Evolutionary conservation across 1,140 invertebrate species (phyloP), one percentile per base, ranked within the genome.

Genomic region (Leptinotarsa defecta): DNA sequence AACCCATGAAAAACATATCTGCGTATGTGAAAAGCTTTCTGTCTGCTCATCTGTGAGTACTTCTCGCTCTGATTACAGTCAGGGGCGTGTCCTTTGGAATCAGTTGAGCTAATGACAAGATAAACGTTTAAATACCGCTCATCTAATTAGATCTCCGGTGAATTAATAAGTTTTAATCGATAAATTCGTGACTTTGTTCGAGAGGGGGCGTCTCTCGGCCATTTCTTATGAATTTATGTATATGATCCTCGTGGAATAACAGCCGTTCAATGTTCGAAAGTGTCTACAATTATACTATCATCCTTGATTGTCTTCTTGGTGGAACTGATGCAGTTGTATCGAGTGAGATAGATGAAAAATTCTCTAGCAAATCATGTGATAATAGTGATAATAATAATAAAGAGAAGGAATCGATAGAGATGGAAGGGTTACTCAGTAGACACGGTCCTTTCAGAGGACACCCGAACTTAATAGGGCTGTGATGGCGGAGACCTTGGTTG

Each of bases 151-250:
- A 73, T 52, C 64, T 64, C n/a, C 64, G 68, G 71, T 71, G 71
- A 77, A 77, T 77, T 77, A 77, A 77, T 77, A 74, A 74, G 71
- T 68, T 69, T 77, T 70, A 77, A 77, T 77, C 76, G 76, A 77
- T 77, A 70, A 77, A 77, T 70, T 77, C 76, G 76, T 77, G 76
- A 77, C 73, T 74, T 62, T 74, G 64, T 73, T 74, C 63, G 52
- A 74, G 71, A 52, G 76, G 74, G 71, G 76, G 76, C 76, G 76
- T 27, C 63, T 3, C 34, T 43, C 13, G n/a, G 17, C 34, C 27
- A 22, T 49, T 70, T 49, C 27, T 70, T 49, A 48, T 70, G 34
- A 48, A 19, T 49, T 70, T 49, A 70, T 70, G 17, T 48, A n/a
- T 49, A 49, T 70, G 8, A 49, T 49, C 15, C 13, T 43, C 48